Evolutionary conservation across 2,888 invertebrate species (phyloP).

Genomic region (Odiellus spinosus): DNA sequence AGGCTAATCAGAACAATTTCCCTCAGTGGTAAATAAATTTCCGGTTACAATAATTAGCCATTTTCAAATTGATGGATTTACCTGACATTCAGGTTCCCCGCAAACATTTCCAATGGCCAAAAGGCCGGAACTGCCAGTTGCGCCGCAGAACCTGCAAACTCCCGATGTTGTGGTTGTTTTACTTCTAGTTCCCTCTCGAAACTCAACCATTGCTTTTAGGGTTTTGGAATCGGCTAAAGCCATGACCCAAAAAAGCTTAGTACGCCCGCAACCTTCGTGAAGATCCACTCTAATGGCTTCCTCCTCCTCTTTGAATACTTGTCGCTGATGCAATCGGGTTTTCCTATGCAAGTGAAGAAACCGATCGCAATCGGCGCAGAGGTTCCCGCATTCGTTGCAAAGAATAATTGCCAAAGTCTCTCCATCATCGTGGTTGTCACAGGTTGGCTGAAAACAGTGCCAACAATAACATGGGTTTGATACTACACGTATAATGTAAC

Average conservation of each 20-base stretch:
- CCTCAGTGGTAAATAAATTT: constrained; percentile 1
- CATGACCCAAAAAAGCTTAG: constrained; percentile 86
- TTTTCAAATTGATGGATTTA: constrained; percentile 21
- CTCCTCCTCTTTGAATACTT: constrained; percentile 89
- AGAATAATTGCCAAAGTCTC: constrained; percentile 81
- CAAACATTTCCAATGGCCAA: constrained; percentile 86
- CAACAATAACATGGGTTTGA: no score
- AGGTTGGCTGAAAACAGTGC: constrained; percentile 48
- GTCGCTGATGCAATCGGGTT: constrained; percentile 67
- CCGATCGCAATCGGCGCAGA: constrained; percentile 91
- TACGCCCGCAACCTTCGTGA: constrained; percentile 87
- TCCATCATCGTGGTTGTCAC: constrained; percentile 92
- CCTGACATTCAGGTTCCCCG: constrained; percentile 83
- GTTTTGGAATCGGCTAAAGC: constrained; percentile 84
- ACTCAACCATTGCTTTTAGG: constrained; percentile 61
- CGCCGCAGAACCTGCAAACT: constrained; percentile 78
- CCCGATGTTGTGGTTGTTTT: constrained; percentile 37
- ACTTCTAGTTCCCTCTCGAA: constrained; percentile 48
- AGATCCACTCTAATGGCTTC: constrained; percentile 89
- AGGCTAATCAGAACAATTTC: background rate
- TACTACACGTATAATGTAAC: no score
- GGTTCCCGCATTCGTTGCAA: constrained; percentile 74
- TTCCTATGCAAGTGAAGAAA: constrained; percentile 81
- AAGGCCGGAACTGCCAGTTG: constrained; percentile 60
- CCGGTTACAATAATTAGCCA: background rate